Evolutionary conservation across 2,797 vertebrate genomes (phyloP).

Genomic region (Peromyscus eremicus): DNA sequence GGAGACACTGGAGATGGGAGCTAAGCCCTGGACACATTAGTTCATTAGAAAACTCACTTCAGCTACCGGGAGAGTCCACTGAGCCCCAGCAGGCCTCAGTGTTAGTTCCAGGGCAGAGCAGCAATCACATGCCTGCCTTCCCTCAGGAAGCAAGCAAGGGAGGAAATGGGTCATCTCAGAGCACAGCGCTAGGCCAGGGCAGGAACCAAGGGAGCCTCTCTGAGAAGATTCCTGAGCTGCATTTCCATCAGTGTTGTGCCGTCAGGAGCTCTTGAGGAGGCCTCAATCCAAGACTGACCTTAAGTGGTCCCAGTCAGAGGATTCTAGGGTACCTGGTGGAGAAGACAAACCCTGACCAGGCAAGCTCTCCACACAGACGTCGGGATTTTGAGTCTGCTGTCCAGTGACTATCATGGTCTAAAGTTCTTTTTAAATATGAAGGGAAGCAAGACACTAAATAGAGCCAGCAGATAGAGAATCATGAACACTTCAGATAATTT

Average conservation of each 20-base stretch:
- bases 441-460: background rate
- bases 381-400: background rate
- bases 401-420: background rate
- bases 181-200: background rate
- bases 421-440: background rate
- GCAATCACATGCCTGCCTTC: background rate
- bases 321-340: background rate
- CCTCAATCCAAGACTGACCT: background rate
- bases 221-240: background rate
- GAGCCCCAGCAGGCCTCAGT: rapidly evolving
- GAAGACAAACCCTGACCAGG: background rate
- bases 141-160: background rate
- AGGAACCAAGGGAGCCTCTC: background rate
- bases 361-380: background rate
- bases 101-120: background rate
- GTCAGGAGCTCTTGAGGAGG: background rate
- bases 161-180: background rate
- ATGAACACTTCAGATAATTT: background rate
- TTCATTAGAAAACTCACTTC: background rate
- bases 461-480: background rate
- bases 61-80: background rate
- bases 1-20: background rate
- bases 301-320: background rate
- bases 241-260: background rate
- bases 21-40: background rate